phyloP scores from a whole-genome alignment of 2,797 vertebrate genomes.

The Mus minutoides region DNA sequence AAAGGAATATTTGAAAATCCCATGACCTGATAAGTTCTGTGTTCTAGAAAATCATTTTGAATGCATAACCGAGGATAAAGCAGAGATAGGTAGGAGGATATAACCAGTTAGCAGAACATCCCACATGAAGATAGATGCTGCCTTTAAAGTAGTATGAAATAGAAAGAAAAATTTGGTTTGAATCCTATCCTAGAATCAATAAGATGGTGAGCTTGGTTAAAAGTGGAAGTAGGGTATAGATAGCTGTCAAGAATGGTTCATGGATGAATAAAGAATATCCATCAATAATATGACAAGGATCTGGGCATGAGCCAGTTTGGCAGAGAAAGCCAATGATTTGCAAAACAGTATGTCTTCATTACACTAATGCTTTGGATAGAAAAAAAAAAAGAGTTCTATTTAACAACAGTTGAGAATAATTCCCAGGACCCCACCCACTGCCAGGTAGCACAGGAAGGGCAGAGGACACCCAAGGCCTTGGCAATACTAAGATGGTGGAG shows the following conservation, averaged over 20 bases:
- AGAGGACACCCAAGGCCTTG: not conserved
- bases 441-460: not conserved
- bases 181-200: not conserved
- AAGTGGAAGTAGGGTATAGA: not conserved
- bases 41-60: constrained; percentile 26
- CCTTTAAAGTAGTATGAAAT: not conserved
- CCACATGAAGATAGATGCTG: not conserved
- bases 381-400: not conserved
- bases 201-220: not conserved
- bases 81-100: not conserved
- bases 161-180: not conserved
- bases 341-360: not conserved
- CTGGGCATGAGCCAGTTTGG: not conserved
- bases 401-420: not conserved
- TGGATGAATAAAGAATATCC: not conserved
- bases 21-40: not conserved
- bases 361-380: not conserved
- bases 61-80: not conserved
- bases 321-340: not conserved
- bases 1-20: not conserved
- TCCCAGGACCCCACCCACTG: not conserved
- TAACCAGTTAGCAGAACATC: not conserved
- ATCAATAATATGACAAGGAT: not conserved
- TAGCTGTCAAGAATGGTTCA: not conserved
- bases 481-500: not conserved